Conservation (phyloP, 1,140 invertebrate species). For the Orussus abietinus region DNA sequence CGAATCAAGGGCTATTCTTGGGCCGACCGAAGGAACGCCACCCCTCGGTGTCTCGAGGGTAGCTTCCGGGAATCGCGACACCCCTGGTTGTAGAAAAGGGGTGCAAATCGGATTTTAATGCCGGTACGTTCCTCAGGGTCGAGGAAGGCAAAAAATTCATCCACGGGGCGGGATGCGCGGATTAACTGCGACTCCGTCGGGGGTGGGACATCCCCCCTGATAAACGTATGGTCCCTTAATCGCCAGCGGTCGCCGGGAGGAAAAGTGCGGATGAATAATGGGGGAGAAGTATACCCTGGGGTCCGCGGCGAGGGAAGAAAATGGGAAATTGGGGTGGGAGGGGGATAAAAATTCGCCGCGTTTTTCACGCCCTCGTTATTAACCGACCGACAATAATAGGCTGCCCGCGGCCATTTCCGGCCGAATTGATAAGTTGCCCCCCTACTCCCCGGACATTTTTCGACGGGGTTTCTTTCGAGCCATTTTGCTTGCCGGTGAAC, state of each 20-base stretch:
- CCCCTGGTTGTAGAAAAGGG: no score
- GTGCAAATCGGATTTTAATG: no score
- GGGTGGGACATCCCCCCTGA: no score
- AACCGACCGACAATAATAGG: slow-evolving; percentile 25
- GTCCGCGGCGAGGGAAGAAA: slow-evolving; percentile 9
- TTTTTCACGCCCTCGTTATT: slow-evolving; percentile 33
- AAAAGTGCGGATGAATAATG: not conserved
- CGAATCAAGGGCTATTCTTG: no score
- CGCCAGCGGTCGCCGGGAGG: slow-evolving; percentile 5
- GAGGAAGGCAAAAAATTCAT: no score
- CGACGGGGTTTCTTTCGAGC: slow-evolving; percentile 10
- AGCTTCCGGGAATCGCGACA: no score
- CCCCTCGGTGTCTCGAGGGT: no score
- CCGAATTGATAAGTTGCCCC: slow-evolving; percentile 13
- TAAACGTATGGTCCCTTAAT: slow-evolving; percentile 24
- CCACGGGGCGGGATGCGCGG: no score
- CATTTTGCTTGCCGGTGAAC: no score
- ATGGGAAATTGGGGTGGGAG: slow-evolving; percentile 6
- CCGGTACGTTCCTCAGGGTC: no score
- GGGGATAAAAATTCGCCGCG: slow-evolving; percentile 31
- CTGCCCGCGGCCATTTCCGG: slow-evolving; percentile 19
- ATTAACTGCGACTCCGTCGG: no score
- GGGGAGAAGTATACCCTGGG: not conserved
- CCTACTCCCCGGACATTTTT: slow-evolving; percentile 11
- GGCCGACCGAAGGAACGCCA: no score